Conservation (phyloP, 2,888 invertebrate genomes). For the Galerucella pusilla region DNA sequence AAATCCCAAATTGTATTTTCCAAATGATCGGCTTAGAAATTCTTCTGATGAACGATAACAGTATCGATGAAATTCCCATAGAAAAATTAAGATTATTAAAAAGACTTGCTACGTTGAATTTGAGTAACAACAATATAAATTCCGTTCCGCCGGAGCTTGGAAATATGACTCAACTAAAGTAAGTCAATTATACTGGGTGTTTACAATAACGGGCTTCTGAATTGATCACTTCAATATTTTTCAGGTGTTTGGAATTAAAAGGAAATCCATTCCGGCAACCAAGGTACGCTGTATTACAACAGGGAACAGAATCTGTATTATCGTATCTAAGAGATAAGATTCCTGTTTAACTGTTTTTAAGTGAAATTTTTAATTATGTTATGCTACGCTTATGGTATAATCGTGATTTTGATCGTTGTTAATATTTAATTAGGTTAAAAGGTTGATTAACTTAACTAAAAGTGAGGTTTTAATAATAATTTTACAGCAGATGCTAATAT, state of each 20-base stretch:
- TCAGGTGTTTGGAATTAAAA: slow-evolving; percentile 80
- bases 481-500: too few species aligned
- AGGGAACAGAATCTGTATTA: slow-evolving; percentile 85
- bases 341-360: slow-evolving; percentile 60
- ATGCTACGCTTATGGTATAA: background rate
- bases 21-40: slow-evolving; percentile 80
- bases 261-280: slow-evolving; percentile 92
- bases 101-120: slow-evolving; percentile 76
- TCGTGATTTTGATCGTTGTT: slow-evolving; percentile 4
- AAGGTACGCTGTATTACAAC: slow-evolving; percentile 85
- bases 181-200: slow-evolving; percentile 40
- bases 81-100: slow-evolving; percentile 73
- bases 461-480: too few species aligned
- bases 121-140: slow-evolving; percentile 81
- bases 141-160: slow-evolving; percentile 88
- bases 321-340: slow-evolving; percentile 88
- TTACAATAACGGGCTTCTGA: background rate
- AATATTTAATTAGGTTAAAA: too few species aligned
- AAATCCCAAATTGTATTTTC: slow-evolving; percentile 80
- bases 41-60: slow-evolving; percentile 80
- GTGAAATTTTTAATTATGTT: background rate
- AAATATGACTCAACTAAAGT: slow-evolving; percentile 84
- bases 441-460: too few species aligned
- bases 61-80: slow-evolving; percentile 74
- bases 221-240: slow-evolving; percentile 52